A percentile compares a stretch with the other conserved stretches of the same genome.
Conservation (phyloP, 2,888 invertebrate species). For the Leptinotarsa haldemani region DNA sequence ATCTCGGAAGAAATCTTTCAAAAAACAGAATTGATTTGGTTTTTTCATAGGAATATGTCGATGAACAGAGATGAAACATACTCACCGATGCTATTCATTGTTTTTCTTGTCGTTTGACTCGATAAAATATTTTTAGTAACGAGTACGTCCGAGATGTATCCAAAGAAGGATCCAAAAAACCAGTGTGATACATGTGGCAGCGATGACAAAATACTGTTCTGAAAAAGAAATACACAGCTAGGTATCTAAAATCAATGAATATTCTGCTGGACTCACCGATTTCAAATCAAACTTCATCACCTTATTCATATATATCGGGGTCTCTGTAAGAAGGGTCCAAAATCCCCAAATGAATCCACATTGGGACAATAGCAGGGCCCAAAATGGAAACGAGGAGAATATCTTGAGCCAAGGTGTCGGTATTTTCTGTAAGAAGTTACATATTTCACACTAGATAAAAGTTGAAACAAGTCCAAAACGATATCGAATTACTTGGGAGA, state of each 20-base stretch:
- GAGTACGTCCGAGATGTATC: conserved; percentile 72
- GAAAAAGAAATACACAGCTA: conserved; percentile 50
- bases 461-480: too few relatives aligned
- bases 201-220: conserved; percentile 77
- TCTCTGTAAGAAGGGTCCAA: conserved; percentile 84
- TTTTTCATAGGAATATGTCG: too few relatives aligned
- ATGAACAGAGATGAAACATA: not conserved
- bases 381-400: conserved; percentile 72
- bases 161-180: conserved; percentile 78
- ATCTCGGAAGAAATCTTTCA: too few relatives aligned
- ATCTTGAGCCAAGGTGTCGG: conserved; percentile 80
- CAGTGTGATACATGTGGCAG: conserved; percentile 79
- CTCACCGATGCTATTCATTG: conserved; percentile 68
- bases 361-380: conserved; percentile 78
- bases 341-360: conserved; percentile 84
- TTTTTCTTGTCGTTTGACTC: conserved; percentile 70
- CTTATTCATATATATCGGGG: conserved; percentile 82
- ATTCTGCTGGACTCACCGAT: conserved; percentile 66
- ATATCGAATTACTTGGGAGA: too few relatives aligned
- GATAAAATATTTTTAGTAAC: conserved; percentile 64
- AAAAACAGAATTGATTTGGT: too few relatives aligned
- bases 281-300: conserved; percentile 79
- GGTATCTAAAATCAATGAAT: not conserved
- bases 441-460: too few relatives aligned
- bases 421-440: not conserved